Evolutionary conservation across 2,888 invertebrate genomes (phyloP).

Genomic region (Anoncus sp.): DNA sequence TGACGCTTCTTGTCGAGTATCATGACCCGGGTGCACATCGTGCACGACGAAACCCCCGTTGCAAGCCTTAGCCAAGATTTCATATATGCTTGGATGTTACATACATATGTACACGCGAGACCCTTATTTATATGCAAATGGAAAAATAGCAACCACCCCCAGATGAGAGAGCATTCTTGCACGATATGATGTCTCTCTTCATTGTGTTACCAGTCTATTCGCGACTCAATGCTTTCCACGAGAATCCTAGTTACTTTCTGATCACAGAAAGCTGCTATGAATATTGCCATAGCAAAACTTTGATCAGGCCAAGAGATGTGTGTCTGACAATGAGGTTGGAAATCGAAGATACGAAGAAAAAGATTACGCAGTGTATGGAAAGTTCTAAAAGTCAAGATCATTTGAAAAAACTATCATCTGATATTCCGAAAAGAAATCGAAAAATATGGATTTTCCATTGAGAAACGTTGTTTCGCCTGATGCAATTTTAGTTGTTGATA

Average conservation of each 20-base stretch:
- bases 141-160: conserved; percentile 69
- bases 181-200: conserved; percentile 50
- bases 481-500: background rate
- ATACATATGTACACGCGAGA: conserved; percentile 54
- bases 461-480: background rate
- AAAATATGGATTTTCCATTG: background rate
- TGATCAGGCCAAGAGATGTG: background rate
- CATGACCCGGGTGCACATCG: conserved; percentile 52
- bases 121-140: conserved; percentile 77
- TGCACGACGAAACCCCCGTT: conserved; percentile 22
- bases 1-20: conserved; percentile 43
- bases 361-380: conserved; percentile 9
- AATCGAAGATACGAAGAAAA: conserved; percentile 47
- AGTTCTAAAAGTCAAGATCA: conserved; percentile 3
- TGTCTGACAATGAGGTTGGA: conserved; percentile 26
- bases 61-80: conserved; percentile 11
- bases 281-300: conserved; percentile 6
- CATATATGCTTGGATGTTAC: conserved; percentile 10
- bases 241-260: conserved; percentile 39
- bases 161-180: conserved; percentile 57
- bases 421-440: background rate
- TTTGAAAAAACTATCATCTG: background rate
- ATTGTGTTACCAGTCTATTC: conserved; percentile 31
- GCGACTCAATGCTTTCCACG: conserved; percentile 33
- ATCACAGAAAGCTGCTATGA: conserved; percentile 19